Percentiles rank a stretch among this genome's conserved stretches.
Evolutionary conservation across 2,888 invertebrate species (phyloP).

Genomic region (Proisotoma minuta): DNA sequence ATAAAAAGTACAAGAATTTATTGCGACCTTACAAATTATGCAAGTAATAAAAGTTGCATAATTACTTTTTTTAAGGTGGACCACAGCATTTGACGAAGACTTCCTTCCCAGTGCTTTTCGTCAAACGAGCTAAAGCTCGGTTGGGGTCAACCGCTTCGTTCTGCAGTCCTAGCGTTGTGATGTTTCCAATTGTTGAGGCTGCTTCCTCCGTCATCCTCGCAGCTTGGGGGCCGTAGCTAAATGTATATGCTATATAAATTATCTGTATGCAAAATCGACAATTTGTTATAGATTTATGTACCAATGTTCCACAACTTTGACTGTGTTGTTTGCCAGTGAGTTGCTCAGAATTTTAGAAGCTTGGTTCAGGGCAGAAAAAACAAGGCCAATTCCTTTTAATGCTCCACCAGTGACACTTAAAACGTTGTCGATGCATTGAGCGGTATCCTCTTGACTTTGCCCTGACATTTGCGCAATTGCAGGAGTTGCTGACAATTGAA

Average conservation of each 20-base stretch:
- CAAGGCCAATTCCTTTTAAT: constrained; percentile 5
- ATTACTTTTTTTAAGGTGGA: too few species aligned
- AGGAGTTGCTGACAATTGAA: background rate
- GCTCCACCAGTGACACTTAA: constrained; percentile 16
- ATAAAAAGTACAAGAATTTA: too few species aligned
- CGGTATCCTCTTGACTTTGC: background rate
- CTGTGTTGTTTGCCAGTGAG: constrained; percentile 22
- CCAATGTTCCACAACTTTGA: constrained; percentile 26
- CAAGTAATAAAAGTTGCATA: too few species aligned
- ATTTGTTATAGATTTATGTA: constrained; percentile 1
- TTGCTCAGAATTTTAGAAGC: constrained; percentile 18
- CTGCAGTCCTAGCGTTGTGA: constrained; percentile 14
- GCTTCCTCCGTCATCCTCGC: constrained; percentile 16
- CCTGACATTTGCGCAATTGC: background rate
- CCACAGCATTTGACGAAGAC: constrained; percentile 3
- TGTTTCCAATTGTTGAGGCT: constrained; percentile 24
- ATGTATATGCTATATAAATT: too few species aligned
- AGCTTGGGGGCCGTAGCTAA: constrained; percentile 31
- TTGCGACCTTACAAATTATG: too few species aligned
- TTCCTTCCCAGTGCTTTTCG: constrained; percentile 5
- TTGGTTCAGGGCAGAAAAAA: constrained; percentile 18
- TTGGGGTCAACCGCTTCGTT: background rate
- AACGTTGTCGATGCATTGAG: constrained; percentile 8
- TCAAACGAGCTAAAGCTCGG: background rate
- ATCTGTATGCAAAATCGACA: background rate